A percentile compares a stretch with the other conserved stretches of the same genome.
phyloP scores from a whole-genome alignment of 1,140 invertebrate species.

The Cyclina sinensis region DNA sequence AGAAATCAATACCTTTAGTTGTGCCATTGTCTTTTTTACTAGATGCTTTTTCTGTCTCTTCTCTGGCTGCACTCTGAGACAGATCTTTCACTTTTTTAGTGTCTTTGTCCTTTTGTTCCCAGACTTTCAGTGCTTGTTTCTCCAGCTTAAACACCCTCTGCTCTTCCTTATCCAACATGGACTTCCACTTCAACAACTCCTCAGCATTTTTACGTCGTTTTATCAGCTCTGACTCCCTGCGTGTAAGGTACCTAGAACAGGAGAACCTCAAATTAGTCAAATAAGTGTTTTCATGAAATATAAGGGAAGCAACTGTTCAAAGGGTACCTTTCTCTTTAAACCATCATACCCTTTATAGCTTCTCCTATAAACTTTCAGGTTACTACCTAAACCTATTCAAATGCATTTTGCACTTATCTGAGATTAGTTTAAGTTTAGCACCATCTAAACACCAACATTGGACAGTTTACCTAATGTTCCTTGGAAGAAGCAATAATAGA shows the following conservation, averaged over 20 bases:
- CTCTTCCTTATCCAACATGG: constrained; percentile 85
- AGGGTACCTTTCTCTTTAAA: too few species aligned
- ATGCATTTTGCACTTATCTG: too few species aligned
- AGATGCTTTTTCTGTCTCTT: constrained; percentile 43
- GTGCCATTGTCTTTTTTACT: constrained; percentile 43
- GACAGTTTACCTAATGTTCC: too few species aligned
- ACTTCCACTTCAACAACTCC: constrained; percentile 85
- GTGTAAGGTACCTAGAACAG: constrained; percentile 84
- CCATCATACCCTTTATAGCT: too few species aligned
- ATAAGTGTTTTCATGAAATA: too few species aligned
- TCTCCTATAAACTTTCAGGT: too few species aligned
- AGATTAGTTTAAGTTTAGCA: too few species aligned
- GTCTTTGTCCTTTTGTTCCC: constrained; percentile 62
- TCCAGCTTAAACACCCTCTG: constrained; percentile 83
- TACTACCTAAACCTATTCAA: too few species aligned
- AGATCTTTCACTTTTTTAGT: constrained; percentile 46
- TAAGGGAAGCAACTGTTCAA: too few species aligned
- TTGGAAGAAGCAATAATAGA: too few species aligned
- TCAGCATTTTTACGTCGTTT: constrained; percentile 85
- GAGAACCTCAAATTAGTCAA: too few species aligned
- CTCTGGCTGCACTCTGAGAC: background rate
- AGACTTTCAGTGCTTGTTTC: constrained; percentile 80
- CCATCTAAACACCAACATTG: too few species aligned
- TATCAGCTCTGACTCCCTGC: constrained; percentile 82
- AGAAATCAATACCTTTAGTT: constrained; percentile 68